Conservation (phyloP, 1,140 invertebrate species). For the Drosophila fuyamai region DNA sequence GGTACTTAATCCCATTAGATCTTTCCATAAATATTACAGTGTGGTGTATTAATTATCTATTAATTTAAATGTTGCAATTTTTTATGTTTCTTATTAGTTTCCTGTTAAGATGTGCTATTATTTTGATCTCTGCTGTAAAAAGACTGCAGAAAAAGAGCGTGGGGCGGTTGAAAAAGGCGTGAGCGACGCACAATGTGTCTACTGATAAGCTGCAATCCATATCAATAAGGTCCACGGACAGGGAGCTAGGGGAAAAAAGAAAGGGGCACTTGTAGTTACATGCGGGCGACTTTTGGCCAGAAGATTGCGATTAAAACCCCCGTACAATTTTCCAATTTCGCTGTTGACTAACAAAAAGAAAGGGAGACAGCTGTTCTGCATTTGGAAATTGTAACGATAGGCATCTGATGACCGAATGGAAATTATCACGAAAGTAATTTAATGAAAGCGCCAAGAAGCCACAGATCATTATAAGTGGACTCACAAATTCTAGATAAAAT, state of each 20-base stretch:
- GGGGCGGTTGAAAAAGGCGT: slow-evolving; percentile 24
- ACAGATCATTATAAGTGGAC: slow-evolving; percentile 1
- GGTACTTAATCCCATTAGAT: too few relatives aligned
- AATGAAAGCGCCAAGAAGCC: too few relatives aligned
- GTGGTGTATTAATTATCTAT: too few relatives aligned
- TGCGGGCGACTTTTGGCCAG: slow-evolving; percentile 40
- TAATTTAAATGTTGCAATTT: background rate
- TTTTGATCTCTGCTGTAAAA: slow-evolving; percentile 10
- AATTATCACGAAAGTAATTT: background rate
- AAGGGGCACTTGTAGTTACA: slow-evolving; percentile 20
- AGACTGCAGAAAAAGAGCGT: slow-evolving; percentile 2
- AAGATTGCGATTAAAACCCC: slow-evolving; percentile 9
- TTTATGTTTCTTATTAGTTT: background rate
- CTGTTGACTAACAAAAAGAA: background rate
- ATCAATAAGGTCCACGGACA: slow-evolving; percentile 12
- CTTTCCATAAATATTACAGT: too few relatives aligned
- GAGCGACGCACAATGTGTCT: slow-evolving; percentile 24
- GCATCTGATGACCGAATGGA: background rate
- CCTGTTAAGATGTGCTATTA: background rate
- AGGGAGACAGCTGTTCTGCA: slow-evolving; percentile 14
- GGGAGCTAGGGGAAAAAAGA: background rate
- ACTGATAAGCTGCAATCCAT: slow-evolving; percentile 39
- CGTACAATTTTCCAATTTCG: background rate
- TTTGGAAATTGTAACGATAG: background rate
- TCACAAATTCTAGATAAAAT: background rate